A percentile compares a stretch with the other conserved stretches of the same genome.
phyloP scores from a whole-genome alignment of 1,140 invertebrate genomes.

The Nomia melanderi region DNA sequence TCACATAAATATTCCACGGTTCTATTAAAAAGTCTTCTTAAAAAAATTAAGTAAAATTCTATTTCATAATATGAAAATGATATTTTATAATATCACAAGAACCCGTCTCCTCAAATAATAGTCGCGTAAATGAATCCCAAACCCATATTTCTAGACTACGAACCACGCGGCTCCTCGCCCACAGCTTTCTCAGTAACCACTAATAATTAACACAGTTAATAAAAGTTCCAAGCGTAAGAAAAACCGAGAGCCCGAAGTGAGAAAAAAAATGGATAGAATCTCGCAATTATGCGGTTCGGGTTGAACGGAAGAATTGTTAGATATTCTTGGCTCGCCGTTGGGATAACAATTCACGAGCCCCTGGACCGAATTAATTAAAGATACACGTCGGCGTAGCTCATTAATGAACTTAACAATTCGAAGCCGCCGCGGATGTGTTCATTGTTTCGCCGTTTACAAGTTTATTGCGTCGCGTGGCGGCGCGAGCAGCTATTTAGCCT shows the following conservation, averaged over 20 bases:
- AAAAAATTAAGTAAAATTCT: too few species aligned
- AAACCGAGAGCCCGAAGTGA: neutral
- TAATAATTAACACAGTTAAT: neutral
- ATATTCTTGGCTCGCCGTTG: neutral
- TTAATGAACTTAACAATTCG: conserved; percentile 25
- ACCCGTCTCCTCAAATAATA: neutral
- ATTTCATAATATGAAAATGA: too few species aligned
- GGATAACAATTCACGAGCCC: neutral
- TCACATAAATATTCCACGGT: too few species aligned
- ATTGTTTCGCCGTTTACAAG: conserved; percentile 24
- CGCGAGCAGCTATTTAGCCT: conserved; percentile 2
- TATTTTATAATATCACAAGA: too few species aligned
- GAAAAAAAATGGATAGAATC: neutral
- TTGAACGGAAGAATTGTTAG: too few species aligned
- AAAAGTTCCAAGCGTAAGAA: neutral
- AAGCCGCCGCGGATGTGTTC: neutral
- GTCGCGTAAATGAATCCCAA: neutral
- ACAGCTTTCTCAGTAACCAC: neutral
- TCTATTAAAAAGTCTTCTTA: too few species aligned
- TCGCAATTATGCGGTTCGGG: too few species aligned
- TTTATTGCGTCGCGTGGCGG: conserved; percentile 26
- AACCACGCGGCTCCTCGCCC: neutral
- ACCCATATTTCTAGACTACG: neutral
- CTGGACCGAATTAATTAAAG: conserved; percentile 20
- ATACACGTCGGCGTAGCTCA: neutral